Base-by-base conservation (phyloP, 2,797 vertebrate species). In the Tympanoctomys barrerae region DNA sequence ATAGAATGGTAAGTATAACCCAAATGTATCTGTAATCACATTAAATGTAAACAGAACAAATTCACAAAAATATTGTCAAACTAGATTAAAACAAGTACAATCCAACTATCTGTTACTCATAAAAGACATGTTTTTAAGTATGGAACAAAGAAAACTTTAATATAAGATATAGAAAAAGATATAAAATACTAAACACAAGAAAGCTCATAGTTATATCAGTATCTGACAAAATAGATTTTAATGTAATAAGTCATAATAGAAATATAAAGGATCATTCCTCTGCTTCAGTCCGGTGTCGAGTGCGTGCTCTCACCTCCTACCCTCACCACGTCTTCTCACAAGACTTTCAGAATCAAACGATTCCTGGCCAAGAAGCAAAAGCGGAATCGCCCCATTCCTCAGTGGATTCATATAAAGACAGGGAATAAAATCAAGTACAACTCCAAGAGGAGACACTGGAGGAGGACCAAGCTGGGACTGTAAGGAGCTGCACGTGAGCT, bases 11-110 rank as follows among this genome's bases (percentile, higher is more conserved):
- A 81, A 93, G 57, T 87, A 79, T 70, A 79, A 64, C 10, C 22
- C 7, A 61, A 91, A 31, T 31, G 36, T 68, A 75, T 75, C 49
- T 28, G 0, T 87, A 79, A 61, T 61, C 28, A 89, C 46, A 64
- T 59, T 57, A 68, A 81, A 77, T 39, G 9, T 52, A 66, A 87
- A 68, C 59, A 82, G 26, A 73, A 28, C 54, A 78, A 80, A 31
- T 70, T 77, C 1, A 42, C 80, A 39, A 86, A 92, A 89, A 81
- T 85, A 21, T 61, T 46, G 71, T 89, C 33, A 80, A 79, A 42
- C 12, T 75, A 21, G 26, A 85, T 73, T 88, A 80, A 94, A 95
- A 78, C 82, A 70, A 91, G 62, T n/a, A 39, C n/a, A 85, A 59
- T 80, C 10, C 42, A 96, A 85, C 80, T 75, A 46, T 42, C 71